Base-by-base conservation (phyloP, 2,113 vertebrate genomes). In the Perognathus longimembris region DNA sequence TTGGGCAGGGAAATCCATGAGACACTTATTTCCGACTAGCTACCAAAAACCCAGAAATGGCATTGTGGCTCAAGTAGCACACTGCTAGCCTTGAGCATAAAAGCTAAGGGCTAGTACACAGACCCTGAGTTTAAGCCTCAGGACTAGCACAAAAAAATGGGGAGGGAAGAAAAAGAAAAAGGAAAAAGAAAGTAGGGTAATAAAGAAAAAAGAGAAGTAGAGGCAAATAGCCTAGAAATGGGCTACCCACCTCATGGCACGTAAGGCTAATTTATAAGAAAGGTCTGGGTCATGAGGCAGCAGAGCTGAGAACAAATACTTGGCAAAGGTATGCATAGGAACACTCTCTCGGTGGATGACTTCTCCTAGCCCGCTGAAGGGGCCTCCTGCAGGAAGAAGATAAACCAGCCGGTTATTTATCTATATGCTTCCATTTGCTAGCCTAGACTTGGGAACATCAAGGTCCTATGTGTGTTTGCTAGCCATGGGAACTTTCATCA, bases 271-370 rank as follows among this genome's bases (percentile, higher is more conserved):
- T 95, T 99, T 99, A 95, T 99, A 99, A 0, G 99, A 99, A 97
- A 99, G 98, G 92, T 99, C 99, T 42, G 99, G 98, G 88, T 99
- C 99, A 0, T 99, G 99, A 5, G 99, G 99, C 97, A 99, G 98
- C 96, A 99, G 98, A 61, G 99, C 99, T 77, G 99, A 99, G 98
- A 99, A 99, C 91, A 99, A 98, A 98, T 99, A 99, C 98, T 99
- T 99, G 96, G 99, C 99, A 95, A 99, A 99, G 79, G 99, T 99
- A 97, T 99, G 99, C 99, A 99, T 99, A 94, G 99, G 99, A 42
- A 99, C 99, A 0, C 99, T 99, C 96, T 99, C 99, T 86, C 99
- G 98, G 97, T 99, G 99, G 98, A 99, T 99, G 95, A 99, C 98
- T 97, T 99, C 99, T 63, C 99, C 99, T 22, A 99, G 96, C 75